These are phyloP conservation scores for Syngnathus typhle DNA, from an alignment of 2,113 vertebrate genomes.

Conservation along the genomic window DNA sequence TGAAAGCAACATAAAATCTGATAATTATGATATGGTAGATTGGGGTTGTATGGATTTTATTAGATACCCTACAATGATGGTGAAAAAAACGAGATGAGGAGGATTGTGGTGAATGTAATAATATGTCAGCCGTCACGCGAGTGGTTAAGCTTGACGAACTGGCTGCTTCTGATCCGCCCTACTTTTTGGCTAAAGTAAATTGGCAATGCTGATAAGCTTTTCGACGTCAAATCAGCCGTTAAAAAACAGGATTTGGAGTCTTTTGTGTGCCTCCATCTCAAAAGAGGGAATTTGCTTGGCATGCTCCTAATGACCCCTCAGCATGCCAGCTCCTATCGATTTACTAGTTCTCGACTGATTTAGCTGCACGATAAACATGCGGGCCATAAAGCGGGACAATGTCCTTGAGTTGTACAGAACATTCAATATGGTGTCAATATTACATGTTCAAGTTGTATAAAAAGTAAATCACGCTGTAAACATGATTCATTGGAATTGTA, in stretches of 20 bases:
- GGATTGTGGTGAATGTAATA: constrained; percentile 25
- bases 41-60: neutral
- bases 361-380: neutral
- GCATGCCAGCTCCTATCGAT: constrained; percentile 50
- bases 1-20: too few relatives aligned
- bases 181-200: constrained; percentile 46
- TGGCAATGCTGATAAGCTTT: constrained; percentile 45
- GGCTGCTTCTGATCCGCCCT: constrained; percentile 43
- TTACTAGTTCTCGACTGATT: constrained; percentile 30
- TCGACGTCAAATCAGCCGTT: constrained; percentile 50
- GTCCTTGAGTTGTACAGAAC: neutral
- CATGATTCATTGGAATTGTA: neutral
- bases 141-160: constrained; percentile 49
- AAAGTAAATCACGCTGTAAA: neutral
- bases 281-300: constrained; percentile 53
- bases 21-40: too few relatives aligned
- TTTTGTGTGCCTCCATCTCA: constrained; percentile 50
- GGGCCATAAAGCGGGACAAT: neutral
- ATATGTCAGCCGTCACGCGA: constrained; percentile 47
- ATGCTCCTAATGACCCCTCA: constrained; percentile 53
- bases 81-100: constrained; percentile 40
- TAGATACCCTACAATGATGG: neutral
- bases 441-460: neutral
- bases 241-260: constrained; percentile 59
- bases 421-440: neutral